A percentile compares a stretch with the other conserved stretches of the same genome.
Evolutionary conservation across 2,113 vertebrate species (phyloP).

Genomic region (Periophthalmus modestus): DNA sequence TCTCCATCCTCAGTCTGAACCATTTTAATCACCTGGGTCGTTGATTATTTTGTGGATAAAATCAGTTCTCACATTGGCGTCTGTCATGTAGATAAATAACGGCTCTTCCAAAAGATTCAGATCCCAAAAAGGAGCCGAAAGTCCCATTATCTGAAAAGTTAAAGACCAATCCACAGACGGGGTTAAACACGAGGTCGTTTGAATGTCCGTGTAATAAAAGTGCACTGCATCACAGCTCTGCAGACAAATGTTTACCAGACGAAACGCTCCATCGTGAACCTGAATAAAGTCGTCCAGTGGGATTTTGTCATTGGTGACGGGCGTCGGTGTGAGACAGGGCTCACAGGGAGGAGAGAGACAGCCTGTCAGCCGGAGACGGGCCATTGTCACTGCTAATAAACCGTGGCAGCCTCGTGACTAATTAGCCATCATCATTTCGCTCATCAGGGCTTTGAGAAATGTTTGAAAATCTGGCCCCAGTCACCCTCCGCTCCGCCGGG

Average conservation of each 20-base stretch:
- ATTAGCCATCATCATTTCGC: slow-evolving; percentile 66
- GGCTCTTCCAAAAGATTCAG: too few relatives aligned
- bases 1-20: too few relatives aligned
- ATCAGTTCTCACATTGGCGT: too few relatives aligned
- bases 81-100: too few relatives aligned
- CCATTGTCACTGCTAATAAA: slow-evolving; percentile 70
- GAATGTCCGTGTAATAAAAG: not conserved
- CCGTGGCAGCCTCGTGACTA: slow-evolving; percentile 65
- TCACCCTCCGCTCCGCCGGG: slow-evolving; percentile 55
- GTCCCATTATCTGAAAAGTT: too few relatives aligned
- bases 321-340: slow-evolving; percentile 4
- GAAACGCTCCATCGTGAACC: slow-evolving; percentile 48
- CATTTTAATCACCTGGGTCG: too few relatives aligned
- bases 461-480: slow-evolving; percentile 54
- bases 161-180: too few relatives aligned
- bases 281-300: slow-evolving; percentile 37
- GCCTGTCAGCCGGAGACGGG: slow-evolving; percentile 57
- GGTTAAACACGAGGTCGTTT: too few relatives aligned
- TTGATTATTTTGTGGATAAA: too few relatives aligned
- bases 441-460: slow-evolving; percentile 57
- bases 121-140: too few relatives aligned
- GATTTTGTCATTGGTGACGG: slow-evolving; percentile 43
- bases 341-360: slow-evolving; percentile 20
- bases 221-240: slow-evolving; percentile 1
- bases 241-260: slow-evolving; percentile 51